These are phyloP conservation scores for Lissocephala sabroskyi DNA, from an alignment of 2,888 invertebrate species.

Conservation along the genomic window DNA sequence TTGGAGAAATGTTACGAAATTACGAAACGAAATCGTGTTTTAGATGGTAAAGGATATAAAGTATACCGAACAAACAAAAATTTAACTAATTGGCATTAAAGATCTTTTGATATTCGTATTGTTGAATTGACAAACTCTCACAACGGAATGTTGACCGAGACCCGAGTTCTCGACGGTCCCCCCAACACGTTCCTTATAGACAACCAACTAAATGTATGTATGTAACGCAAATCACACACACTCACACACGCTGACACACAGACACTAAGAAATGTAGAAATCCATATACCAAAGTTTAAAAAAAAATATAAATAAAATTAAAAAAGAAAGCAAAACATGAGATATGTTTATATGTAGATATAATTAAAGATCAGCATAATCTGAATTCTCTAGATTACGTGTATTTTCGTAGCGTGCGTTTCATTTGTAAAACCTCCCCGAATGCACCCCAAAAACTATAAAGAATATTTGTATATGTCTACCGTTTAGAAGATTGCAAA, in stretches of 20 bases:
- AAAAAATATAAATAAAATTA: slow-evolving; percentile 26
- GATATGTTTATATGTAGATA: slow-evolving; percentile 64
- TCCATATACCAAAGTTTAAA: slow-evolving; percentile 67
- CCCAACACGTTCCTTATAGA: slow-evolving; percentile 23
- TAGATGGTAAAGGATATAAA: slow-evolving; percentile 67
- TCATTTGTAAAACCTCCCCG: slow-evolving; percentile 44
- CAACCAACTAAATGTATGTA: slow-evolving; percentile 47
- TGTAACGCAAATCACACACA: slow-evolving; percentile 22
- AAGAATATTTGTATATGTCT: background rate
- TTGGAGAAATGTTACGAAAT: slow-evolving; percentile 21
- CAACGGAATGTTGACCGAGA: slow-evolving; percentile 5
- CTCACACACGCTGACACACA: slow-evolving; percentile 9
- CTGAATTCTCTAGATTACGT: slow-evolving; percentile 44
- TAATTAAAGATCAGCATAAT: slow-evolving; percentile 21
- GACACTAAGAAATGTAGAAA: slow-evolving; percentile 50
- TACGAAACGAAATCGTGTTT: slow-evolving; percentile 35
- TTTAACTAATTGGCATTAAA: slow-evolving; percentile 38
- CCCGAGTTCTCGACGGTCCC: background rate
- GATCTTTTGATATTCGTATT: slow-evolving; percentile 33
- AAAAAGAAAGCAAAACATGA: slow-evolving; percentile 24
- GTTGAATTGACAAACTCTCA: slow-evolving; percentile 23
- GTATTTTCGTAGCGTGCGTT: slow-evolving; percentile 48
- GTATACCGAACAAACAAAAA: slow-evolving; percentile 63
- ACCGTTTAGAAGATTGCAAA: background rate
- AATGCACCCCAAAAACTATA: slow-evolving; percentile 9